Base-by-base conservation (phyloP, 2,888 invertebrate genomes). In the Cephus rjabovi region DNA sequence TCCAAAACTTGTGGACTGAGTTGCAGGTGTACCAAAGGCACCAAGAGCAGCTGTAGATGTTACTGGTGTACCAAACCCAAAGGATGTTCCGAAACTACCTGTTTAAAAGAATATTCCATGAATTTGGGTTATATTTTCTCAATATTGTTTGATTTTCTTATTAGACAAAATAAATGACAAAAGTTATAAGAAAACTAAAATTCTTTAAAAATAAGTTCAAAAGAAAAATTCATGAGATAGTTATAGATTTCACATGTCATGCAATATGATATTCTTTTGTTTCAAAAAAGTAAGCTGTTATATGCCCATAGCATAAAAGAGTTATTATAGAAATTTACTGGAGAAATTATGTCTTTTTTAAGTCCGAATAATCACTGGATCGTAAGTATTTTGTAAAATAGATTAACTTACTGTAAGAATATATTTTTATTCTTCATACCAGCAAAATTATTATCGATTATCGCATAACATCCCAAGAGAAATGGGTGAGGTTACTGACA, bases 31-130 rank as follows among this genome's bases (percentile, higher is more conserved):
- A 6, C 93, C 93, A 81, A 94, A 94, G 0, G 90, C 83, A n/a
- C 88, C 86, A 0, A 94, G 89, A 31, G 93, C 92, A 0, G 94
- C 92, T 9, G 93, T 92, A 23, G 93, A 92, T 23, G 94, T 92
- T 69, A 91, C 87, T 12, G 92, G 88, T 34, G 91, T 87, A 31
- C 89, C 91, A 81, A 93, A 93, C 40, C 92, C 92, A 69, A 92
- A 92, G 9, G 89, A 86, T 9, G 92, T 87, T 35, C 92, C 92
- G 83, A 93, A 93, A 37, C 92, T 93, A 79, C 92, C 92, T 82
- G 90, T 89, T 90, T 79, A 73, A 87, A 83, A 80, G 75, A 77
- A 79, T 12, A 12, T 75, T n/a, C 4, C 9, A 56, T 56, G 2
- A 23, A 23, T 23, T 56, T 23, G 6, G 23, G 9, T 23, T 56